phyloP scores from a whole-genome alignment of 2,113 vertebrate genomes.

The Okapia johnstoni region DNA sequence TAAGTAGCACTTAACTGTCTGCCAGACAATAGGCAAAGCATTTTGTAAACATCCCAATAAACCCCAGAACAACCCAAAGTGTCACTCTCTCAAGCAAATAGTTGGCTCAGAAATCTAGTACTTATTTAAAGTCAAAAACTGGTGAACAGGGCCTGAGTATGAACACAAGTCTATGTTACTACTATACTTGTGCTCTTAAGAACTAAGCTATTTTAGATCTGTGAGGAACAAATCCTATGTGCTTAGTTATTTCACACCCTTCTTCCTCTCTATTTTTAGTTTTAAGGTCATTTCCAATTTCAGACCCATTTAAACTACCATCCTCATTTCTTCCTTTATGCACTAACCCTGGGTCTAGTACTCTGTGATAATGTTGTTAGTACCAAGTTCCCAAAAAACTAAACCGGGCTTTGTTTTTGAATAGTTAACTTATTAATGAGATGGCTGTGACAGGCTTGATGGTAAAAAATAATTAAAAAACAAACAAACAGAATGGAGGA shows the following conservation, averaged over 20 bases:
- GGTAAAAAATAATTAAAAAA: neutral
- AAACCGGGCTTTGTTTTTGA: constrained; percentile 29
- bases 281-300: neutral
- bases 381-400: neutral
- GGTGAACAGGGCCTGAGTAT: too few species aligned
- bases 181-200: neutral
- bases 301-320: neutral
- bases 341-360: neutral
- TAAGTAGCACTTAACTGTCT: neutral
- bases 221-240: neutral
- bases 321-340: neutral
- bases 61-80: neutral
- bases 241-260: neutral
- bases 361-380: neutral
- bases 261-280: constrained; percentile 4
- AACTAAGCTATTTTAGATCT: neutral
- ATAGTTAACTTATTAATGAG: constrained; percentile 37
- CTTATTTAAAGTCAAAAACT: neutral
- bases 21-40: neutral
- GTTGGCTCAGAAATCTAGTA: neutral
- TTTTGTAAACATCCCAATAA: neutral
- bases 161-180: neutral
- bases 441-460: neutral
- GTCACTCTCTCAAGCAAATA: neutral
- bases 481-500: neutral